Conservation (phyloP, 2,888 invertebrate species). For the Salpingus planirostris region DNA sequence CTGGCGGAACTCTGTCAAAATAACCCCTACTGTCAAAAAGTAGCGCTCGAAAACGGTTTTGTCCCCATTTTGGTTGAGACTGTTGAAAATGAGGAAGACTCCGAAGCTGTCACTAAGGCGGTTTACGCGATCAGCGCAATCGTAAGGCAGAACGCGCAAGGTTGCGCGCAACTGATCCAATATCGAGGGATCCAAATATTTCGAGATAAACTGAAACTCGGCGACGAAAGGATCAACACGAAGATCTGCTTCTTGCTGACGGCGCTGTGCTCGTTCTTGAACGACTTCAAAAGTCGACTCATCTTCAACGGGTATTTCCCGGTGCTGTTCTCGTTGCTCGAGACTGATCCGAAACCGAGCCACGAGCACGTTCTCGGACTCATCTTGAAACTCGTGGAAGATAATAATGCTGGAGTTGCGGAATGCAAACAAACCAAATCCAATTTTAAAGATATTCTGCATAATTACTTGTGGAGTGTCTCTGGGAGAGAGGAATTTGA, state of each 20-base stretch:
- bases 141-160: constrained; percentile 53
- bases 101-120: constrained; percentile 56
- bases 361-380: constrained; percentile 48
- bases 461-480: constrained; percentile 34
- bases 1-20: constrained; percentile 78
- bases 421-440: constrained; percentile 42
- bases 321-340: constrained; percentile 25
- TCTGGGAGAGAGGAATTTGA: constrained; percentile 40
- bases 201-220: constrained; percentile 49
- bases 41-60: constrained; percentile 56
- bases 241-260: constrained; percentile 67
- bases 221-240: constrained; percentile 52
- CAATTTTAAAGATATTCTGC: constrained; percentile 37
- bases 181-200: constrained; percentile 60
- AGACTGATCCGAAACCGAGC: constrained; percentile 26
- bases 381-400: constrained; percentile 40
- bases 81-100: constrained; percentile 49
- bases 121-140: constrained; percentile 75
- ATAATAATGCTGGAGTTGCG: constrained; percentile 36
- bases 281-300: constrained; percentile 47
- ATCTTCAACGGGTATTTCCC: constrained; percentile 31
- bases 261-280: constrained; percentile 48
- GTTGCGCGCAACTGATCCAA: constrained; percentile 51
- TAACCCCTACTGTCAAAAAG: constrained; percentile 71
- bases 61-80: constrained; percentile 54